Base-by-base conservation (phyloP, 2,888 invertebrate species). In the Drosophila melanosoma region DNA sequence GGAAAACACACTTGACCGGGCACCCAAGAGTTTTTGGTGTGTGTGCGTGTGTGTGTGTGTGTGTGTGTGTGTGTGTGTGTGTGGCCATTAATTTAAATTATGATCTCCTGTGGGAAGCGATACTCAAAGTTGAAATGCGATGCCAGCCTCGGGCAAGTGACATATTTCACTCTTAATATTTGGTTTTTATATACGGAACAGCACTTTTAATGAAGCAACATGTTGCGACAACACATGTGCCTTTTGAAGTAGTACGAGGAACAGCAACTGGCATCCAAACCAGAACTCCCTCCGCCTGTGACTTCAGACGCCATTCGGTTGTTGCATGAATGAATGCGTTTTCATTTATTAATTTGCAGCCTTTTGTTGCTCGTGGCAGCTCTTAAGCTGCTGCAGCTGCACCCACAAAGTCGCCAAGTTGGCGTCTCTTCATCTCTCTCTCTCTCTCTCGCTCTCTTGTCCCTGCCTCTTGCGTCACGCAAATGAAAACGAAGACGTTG, bases 321-420 rank as follows among this genome's bases (percentile, higher is more conserved):
- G 87, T 71, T 82, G 87, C 89, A 87, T 87, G 82, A 86, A 87
- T 86, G 85, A 87, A 84, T 89, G 85, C 88, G 85, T 89, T 89
- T 79, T 74, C 81, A 84, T 89, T 89, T 89, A 82, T 87, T 86
- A 89, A 87, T 89, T 84, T 87, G 74, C 84, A 69, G 74, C 33
- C 81, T 75, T 78, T 82, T 83, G 83, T 68, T 76, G 69, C 51
- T 69, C 85, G 83, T 71, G 74, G 67, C 51, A 69, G 69, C 42
- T 61, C 72, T 72, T 45, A 36, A 42, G 40, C 53, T n/a, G 63
- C 42, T 62, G 64, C 64, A 66, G 69, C 79, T 73, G 83, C 80
- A 74, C 69, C 73, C 62, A 53, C 76, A 81, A 52, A 71, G 68
- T 56, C 78, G 69, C 64, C 74, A 71, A 62, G 45, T 69, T 78